Evolutionary conservation across 2,888 invertebrate genomes (phyloP).

Genomic region (Idaea straminata): DNA sequence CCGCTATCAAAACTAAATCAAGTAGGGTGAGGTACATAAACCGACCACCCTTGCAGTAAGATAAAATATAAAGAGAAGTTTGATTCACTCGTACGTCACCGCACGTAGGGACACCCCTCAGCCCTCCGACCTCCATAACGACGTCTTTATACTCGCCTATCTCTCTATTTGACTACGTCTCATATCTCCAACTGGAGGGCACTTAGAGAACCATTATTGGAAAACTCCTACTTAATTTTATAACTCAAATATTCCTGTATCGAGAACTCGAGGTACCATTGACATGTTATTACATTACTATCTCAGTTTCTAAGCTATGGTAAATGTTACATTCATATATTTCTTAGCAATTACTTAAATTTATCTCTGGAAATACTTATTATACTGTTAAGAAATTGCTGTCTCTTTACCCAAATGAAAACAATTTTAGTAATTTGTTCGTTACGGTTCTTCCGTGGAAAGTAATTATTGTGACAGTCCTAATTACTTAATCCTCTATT

Average conservation of each 20-base stretch:
- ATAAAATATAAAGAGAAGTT: constrained; percentile 76
- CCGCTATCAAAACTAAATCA: constrained; percentile 78
- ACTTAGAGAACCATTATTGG: constrained; percentile 67
- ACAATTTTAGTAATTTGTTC: constrained; percentile 35
- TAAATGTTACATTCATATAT: constrained; percentile 8
- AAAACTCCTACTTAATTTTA: constrained; percentile 56
- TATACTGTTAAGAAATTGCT: constrained; percentile 16
- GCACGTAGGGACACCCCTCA: constrained; percentile 49
- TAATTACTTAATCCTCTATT: constrained; percentile 54
- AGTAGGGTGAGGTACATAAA: constrained; percentile 74
- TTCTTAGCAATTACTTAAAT: neutral
- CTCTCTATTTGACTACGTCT: constrained; percentile 72
- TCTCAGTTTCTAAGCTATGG: constrained; percentile 3
- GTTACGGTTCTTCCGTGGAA: constrained; percentile 35
- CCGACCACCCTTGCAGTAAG: constrained; percentile 75
- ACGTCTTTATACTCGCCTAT: constrained; percentile 67
- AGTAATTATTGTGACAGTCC: constrained; percentile 44
- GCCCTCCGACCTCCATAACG: constrained; percentile 56
- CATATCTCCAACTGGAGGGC: constrained; percentile 63
- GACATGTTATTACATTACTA: constrained; percentile 15
- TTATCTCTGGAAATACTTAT: constrained; percentile 2
- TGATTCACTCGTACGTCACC: constrained; percentile 73
- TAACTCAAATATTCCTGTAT: constrained; percentile 32
- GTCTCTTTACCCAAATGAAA: constrained; percentile 32
- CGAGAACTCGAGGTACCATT: constrained; percentile 9